Evolutionary conservation across 1,140 invertebrate genomes (phyloP).

Genomic region (Nasonia longicornis): DNA sequence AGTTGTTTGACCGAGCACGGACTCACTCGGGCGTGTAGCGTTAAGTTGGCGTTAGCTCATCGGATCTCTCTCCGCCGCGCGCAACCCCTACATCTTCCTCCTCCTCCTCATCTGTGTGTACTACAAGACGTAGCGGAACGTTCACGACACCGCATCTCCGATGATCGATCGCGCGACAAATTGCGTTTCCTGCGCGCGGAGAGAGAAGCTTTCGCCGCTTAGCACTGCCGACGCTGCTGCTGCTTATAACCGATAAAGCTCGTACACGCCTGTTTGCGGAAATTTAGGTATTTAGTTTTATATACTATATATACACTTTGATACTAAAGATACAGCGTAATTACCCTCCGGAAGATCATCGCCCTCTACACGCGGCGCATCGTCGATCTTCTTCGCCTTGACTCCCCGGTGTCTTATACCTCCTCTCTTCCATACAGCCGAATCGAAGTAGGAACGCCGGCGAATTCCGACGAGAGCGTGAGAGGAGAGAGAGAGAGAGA

Average conservation of each 20-base stretch:
- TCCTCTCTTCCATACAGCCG: not conserved
- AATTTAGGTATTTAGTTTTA: not conserved
- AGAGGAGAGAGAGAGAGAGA: not conserved
- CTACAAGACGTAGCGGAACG: conserved; percentile 42
- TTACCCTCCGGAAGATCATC: not conserved
- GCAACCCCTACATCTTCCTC: conserved; percentile 39
- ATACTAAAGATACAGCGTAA: no score
- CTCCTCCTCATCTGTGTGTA: conserved; percentile 45
- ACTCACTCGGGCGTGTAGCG: conserved; percentile 63
- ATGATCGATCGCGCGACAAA: conserved; percentile 42
- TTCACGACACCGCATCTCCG: conserved; percentile 18
- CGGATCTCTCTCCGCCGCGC: conserved; percentile 48
- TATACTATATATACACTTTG: no score
- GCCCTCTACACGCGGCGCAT: not conserved
- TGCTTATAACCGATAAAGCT: not conserved
- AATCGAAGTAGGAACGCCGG: conserved; percentile 27
- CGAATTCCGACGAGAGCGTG: conserved; percentile 21
- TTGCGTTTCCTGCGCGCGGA: conserved; percentile 26
- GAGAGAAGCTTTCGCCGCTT: not conserved
- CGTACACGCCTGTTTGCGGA: not conserved
- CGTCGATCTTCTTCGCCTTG: not conserved
- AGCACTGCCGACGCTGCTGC: not conserved
- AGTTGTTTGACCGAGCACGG: conserved; percentile 62
- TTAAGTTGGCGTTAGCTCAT: conserved; percentile 62
- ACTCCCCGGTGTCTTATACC: not conserved